Evolutionary conservation across 2,888 invertebrate species (phyloP).

Genomic region (Dromius quadrimaculatus): DNA sequence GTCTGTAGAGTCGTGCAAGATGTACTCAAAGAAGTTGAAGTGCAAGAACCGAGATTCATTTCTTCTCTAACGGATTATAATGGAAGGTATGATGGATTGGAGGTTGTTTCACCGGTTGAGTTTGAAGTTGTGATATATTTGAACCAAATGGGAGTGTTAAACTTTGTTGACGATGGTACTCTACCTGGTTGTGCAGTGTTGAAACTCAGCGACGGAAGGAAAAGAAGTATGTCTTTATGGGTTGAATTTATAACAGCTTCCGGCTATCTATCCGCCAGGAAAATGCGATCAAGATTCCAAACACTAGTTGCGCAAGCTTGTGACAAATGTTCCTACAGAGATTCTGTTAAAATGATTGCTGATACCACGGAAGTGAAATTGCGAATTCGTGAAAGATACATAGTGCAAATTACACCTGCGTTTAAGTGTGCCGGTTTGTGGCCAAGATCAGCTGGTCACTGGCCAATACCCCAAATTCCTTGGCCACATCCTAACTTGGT

Average conservation of each 20-base stretch:
- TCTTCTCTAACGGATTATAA: constrained; percentile 91
- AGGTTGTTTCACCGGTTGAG: constrained; percentile 92
- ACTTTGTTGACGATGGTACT: constrained; percentile 96
- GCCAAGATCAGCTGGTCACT: constrained; percentile 94
- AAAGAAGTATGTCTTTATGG: constrained; percentile 97
- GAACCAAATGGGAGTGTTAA: constrained; percentile 98
- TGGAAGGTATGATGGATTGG: constrained; percentile 92
- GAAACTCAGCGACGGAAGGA: constrained; percentile 94
- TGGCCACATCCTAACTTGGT: constrained; percentile 95
- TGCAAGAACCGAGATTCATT: constrained; percentile 94
- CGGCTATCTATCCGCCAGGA: constrained; percentile 92
- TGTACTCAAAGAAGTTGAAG: constrained; percentile 93
- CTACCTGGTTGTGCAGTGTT: constrained; percentile 94
- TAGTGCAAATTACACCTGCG: constrained; percentile 95
- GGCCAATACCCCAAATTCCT: constrained; percentile 90
- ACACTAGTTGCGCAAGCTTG: constrained; percentile 90
- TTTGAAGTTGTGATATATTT: constrained; percentile 95
- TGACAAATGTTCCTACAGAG: constrained; percentile 92
- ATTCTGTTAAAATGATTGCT: constrained; percentile 93
- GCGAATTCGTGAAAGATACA: constrained; percentile 87
- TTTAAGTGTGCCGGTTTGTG: constrained; percentile 95
- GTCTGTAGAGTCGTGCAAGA: constrained; percentile 94
- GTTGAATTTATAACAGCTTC: constrained; percentile 98
- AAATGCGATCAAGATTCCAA: constrained; percentile 94
- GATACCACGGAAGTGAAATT: constrained; percentile 94